Evolutionary conservation across 2,113 vertebrate species (phyloP).

Genomic region (Siniperca chuatsi): DNA sequence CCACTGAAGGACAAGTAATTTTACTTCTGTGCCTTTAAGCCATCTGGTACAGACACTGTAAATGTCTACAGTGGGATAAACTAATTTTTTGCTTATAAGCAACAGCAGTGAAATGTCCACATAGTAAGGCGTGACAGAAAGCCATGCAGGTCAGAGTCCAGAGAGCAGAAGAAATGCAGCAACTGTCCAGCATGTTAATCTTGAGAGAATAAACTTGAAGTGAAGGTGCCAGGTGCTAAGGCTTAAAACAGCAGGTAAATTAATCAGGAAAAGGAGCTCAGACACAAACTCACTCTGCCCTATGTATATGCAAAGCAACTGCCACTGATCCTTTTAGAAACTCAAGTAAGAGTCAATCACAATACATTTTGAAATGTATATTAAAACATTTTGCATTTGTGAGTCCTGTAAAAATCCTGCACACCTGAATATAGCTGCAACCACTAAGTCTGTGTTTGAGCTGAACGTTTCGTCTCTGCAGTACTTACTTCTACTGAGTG

Average conservation of each 20-base stretch:
- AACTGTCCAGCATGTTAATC: slow-evolving; percentile 63
- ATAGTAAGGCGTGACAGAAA: slow-evolving; percentile 16
- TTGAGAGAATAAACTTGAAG: slow-evolving; percentile 39
- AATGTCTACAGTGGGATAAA: not conserved
- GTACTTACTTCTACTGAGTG: slow-evolving; percentile 82
- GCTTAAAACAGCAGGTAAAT: slow-evolving; percentile 54
- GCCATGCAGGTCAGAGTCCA: slow-evolving; percentile 13
- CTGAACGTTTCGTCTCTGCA: not conserved
- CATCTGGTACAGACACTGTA: not conserved
- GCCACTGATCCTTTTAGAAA: slow-evolving; percentile 17
- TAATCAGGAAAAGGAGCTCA: slow-evolving; percentile 39
- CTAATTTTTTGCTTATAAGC: not conserved
- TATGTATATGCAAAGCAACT: slow-evolving; percentile 8
- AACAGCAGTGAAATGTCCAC: not conserved
- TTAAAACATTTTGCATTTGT: not conserved
- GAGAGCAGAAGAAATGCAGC: slow-evolving; percentile 59
- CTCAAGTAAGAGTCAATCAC: not conserved
- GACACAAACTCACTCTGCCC: slow-evolving; percentile 9
- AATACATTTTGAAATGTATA: too few species aligned
- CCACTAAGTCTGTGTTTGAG: not conserved
- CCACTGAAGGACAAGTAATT: not conserved
- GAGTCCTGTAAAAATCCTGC: not conserved
- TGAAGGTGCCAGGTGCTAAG: slow-evolving; percentile 47
- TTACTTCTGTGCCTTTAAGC: not conserved
- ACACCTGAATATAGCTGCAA: not conserved